Evolutionary conservation across 1,140 invertebrate genomes (phyloP), one percentile per base, ranked within the genome.

Genomic region (Lepidurus couesii): DNA sequence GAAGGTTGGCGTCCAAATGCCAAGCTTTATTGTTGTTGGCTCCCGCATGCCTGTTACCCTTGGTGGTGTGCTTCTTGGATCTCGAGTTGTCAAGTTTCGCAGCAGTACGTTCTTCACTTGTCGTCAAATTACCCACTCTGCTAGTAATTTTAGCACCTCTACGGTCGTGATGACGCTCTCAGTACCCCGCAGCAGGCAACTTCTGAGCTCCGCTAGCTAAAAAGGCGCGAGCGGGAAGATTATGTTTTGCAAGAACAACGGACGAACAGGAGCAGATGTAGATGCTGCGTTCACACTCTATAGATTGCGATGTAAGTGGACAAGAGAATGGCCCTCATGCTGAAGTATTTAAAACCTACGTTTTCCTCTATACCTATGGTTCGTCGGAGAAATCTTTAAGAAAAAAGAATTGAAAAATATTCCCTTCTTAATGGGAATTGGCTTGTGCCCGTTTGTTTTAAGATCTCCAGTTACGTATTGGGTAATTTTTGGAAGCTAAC

Each of bases 361-460:
- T 65, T 65, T 65, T 65, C 0, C 34, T 34, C 2, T 34, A 3
- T 34, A 34, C 34, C 34, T 34, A 34, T 34, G 34, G 34, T 34
- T 4, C 4, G 34, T 4, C 2, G 3, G 34, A 34, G 4, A 2
- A 2, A 34, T 34, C 34, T 34, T 34, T 34, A 4, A 34, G 34
- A 34, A 34, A 34, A 34, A 34, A 34, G 24, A 24, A 24, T 24
- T 34, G 34, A 42, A 42, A 73, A 44, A 47, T 3, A 16, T 77
- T 44, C 43, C 45, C 26, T 53, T 77, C 76, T 53, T 77, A 42
- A 16, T 77, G 34, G 76, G 76, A 77, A 77, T 77, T 34, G 44
- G 65, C 65, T 77, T 75, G 42, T 26, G 2, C 26, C 43, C 16
- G 5, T 75, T 75, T 24, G 24, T 34, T 3, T 75, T 34, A 34